Evolutionary conservation across 2,888 invertebrate genomes (phyloP).

Genomic region (Acanthacorydalis orientalis): DNA sequence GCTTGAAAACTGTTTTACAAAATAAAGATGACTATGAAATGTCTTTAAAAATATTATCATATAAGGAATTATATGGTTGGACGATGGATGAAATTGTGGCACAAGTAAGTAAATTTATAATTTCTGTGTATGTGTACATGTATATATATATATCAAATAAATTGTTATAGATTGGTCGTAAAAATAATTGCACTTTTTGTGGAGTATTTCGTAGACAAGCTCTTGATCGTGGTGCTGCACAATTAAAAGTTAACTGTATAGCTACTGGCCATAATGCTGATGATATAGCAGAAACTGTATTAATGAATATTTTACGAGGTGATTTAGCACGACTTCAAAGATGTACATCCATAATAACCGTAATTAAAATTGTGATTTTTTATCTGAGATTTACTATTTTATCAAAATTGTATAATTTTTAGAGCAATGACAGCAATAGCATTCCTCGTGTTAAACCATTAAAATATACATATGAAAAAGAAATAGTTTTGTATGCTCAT

Average conservation of each 20-base stretch:
- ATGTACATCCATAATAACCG: slow-evolving; percentile 82
- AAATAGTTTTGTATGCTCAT: slow-evolving; percentile 98
- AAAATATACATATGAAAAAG: slow-evolving; percentile 96
- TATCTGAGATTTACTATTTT: background rate
- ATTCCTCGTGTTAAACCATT: slow-evolving; percentile 90
- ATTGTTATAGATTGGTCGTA: slow-evolving; percentile 49
- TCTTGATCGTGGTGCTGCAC: slow-evolving; percentile 81
- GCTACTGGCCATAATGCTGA: slow-evolving; percentile 96
- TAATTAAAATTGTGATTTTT: slow-evolving; percentile 25
- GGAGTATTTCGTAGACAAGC: slow-evolving; percentile 94
- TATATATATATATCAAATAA: too few relatives aligned
- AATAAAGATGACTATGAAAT: slow-evolving; percentile 89
- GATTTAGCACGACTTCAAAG: slow-evolving; percentile 86
- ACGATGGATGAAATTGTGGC: slow-evolving; percentile 97
- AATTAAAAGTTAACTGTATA: slow-evolving; percentile 78
- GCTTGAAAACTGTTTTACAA: slow-evolving; percentile 87
- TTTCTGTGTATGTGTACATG: background rate
- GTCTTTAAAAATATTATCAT: slow-evolving; percentile 86
- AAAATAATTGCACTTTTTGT: slow-evolving; percentile 95
- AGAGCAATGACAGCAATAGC: slow-evolving; percentile 55
- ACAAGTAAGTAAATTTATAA: slow-evolving; percentile 35
- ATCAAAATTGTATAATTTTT: slow-evolving; percentile 13
- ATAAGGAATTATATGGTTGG: slow-evolving; percentile 97
- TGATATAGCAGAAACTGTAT: slow-evolving; percentile 95
- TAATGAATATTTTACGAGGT: slow-evolving; percentile 95